A percentile compares a stretch with the other conserved stretches of the same genome.
Evolutionary conservation across 2,113 vertebrate species (phyloP).

Genomic region (Pardalotus punctatus): DNA sequence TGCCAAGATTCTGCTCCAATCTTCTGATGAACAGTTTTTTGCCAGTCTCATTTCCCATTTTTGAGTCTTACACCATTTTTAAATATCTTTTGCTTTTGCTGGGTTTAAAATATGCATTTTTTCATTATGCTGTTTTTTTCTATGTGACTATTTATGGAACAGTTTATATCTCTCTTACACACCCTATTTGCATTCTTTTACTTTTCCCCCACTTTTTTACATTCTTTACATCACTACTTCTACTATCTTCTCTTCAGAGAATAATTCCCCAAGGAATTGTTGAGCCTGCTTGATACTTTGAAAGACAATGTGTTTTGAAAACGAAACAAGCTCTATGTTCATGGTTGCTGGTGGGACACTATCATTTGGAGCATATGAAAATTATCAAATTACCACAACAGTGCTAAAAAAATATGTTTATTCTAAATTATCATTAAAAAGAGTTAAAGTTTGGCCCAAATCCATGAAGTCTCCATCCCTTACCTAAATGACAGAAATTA

Average conservation of each 20-base stretch:
- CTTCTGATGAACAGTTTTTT: background rate
- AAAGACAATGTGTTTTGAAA: constrained; percentile 32
- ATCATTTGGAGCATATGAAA: background rate
- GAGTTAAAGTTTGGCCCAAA: background rate
- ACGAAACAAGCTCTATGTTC: background rate
- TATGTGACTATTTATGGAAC: background rate
- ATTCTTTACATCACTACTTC: background rate
- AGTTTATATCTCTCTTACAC: background rate
- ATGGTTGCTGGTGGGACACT: background rate
- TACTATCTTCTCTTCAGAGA: background rate
- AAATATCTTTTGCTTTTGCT: background rate
- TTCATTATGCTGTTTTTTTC: background rate
- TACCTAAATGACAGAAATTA: background rate
- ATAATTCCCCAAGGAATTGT: background rate
- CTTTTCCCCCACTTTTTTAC: background rate
- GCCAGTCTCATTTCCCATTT: background rate
- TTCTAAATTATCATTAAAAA: background rate
- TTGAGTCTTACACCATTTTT: background rate
- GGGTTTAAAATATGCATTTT: background rate
- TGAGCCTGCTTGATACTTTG: background rate
- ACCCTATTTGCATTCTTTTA: background rate
- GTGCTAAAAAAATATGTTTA: background rate
- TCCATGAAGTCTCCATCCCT: background rate
- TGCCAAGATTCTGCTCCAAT: background rate
- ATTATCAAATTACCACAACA: background rate